A percentile compares a stretch with the other conserved stretches of the same genome.
phyloP scores from a whole-genome alignment of 35 echinoderm and acorn worm genomes.

The Stichopus chloronotus region DNA sequence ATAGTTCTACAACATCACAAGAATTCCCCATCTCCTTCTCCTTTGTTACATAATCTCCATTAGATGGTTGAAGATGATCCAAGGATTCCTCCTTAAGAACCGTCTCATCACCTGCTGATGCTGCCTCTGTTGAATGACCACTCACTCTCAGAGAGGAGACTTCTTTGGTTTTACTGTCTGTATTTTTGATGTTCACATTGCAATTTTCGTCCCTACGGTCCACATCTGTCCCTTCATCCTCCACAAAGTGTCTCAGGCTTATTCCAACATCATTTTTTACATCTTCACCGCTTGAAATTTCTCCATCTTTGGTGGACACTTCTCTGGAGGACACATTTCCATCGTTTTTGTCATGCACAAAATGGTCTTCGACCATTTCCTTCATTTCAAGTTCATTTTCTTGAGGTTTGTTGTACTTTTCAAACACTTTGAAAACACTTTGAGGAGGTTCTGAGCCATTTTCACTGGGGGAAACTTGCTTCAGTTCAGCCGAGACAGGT shows the following conservation, averaged over 20 bases:
- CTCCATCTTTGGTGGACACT: not conserved
- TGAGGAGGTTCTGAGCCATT: not conserved
- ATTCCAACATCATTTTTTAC: not conserved
- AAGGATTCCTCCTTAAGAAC: not conserved
- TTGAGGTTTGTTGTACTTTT: not conserved
- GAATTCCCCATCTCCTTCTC: not conserved
- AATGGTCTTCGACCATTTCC: slow-evolving; percentile 6
- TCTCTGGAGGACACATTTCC: not conserved
- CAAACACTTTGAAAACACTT: not conserved
- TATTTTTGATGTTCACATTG: slow-evolving; percentile 23
- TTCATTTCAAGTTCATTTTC: slow-evolving; percentile 6
- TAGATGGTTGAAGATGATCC: not conserved
- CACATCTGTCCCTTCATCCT: slow-evolving; percentile 33
- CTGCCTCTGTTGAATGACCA: not conserved
- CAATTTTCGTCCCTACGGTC: slow-evolving; percentile 5
- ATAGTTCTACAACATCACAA: not conserved
- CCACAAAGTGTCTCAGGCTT: not conserved
- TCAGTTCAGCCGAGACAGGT: not conserved
- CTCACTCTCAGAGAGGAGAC: not conserved
- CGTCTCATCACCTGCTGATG: not conserved
- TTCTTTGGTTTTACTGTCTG: not conserved
- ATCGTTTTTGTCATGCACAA: not conserved
- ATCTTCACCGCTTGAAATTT: no score
- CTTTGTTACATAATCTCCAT: not conserved
- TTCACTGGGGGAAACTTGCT: not conserved